phyloP scores from a whole-genome alignment of 1,140 invertebrate genomes.

The Eumaeus atala region DNA sequence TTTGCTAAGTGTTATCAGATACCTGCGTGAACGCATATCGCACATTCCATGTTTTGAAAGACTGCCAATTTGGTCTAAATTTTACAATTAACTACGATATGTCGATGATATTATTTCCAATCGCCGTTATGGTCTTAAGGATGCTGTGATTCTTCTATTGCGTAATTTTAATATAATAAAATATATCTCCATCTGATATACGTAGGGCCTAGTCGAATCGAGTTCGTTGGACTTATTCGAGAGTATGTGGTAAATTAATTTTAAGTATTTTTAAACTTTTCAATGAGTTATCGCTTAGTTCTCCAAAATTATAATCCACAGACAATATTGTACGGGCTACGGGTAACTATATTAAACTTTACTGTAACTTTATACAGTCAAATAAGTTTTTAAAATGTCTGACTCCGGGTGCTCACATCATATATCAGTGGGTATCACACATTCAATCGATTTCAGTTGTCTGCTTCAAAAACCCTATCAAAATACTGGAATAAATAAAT shows the following conservation, averaged over 20 bases:
- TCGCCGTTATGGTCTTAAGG: slow-evolving; percentile 69
- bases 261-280: slow-evolving; percentile 66
- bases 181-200: slow-evolving; percentile 65
- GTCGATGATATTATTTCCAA: slow-evolving; percentile 68
- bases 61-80: slow-evolving; percentile 74
- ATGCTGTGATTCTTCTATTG: slow-evolving; percentile 74
- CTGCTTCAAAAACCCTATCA: too few species aligned
- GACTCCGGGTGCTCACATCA: slow-evolving; percentile 72
- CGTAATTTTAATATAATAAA: slow-evolving; percentile 53
- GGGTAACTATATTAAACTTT: slow-evolving; percentile 38
- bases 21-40: slow-evolving; percentile 73
- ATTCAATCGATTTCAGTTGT: too few species aligned
- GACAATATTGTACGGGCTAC: slow-evolving; percentile 65
- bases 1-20: slow-evolving; percentile 69
- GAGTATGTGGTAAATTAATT: slow-evolving; percentile 53
- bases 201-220: slow-evolving; percentile 66
- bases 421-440: slow-evolving; percentile 63
- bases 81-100: slow-evolving; percentile 71
- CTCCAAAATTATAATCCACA: slow-evolving; percentile 44
- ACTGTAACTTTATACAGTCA: slow-evolving; percentile 59
- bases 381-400: slow-evolving; percentile 67
- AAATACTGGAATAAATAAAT: too few species aligned
- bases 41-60: slow-evolving; percentile 73
- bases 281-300: slow-evolving; percentile 59
- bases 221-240: slow-evolving; percentile 66